Conservation (phyloP, 2,888 invertebrate genomes). For the Lasioglossum marginatum region DNA sequence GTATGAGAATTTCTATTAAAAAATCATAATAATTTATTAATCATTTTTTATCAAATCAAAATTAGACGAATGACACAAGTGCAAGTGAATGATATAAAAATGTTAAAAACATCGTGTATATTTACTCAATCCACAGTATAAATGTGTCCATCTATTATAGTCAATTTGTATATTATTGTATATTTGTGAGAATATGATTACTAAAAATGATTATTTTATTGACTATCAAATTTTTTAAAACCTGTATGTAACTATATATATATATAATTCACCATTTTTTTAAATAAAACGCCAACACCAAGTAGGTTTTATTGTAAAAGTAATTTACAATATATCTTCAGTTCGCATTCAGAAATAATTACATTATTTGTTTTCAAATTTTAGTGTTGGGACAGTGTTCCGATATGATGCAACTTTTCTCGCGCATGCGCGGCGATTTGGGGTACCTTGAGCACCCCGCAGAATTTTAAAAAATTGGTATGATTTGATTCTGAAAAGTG, state of each 20-base stretch:
- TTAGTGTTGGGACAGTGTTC: too few species aligned
- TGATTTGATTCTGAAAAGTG: too few species aligned
- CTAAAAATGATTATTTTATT: not conserved
- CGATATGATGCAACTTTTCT: too few species aligned
- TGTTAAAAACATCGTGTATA: conserved; percentile 20
- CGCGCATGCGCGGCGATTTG: too few species aligned
- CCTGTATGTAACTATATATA: not conserved
- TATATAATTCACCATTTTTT: not conserved
- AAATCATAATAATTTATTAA: conserved; percentile 15
- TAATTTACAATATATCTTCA: too few species aligned
- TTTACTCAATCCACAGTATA: conserved; percentile 8
- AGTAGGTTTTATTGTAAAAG: not conserved
- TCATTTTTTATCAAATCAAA: conserved; percentile 25
- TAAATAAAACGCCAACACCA: not conserved
- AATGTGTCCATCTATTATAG: conserved; percentile 30
- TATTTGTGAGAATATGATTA: conserved; percentile 42
- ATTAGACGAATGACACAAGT: not conserved
- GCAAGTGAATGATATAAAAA: conserved; percentile 25
- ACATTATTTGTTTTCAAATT: not conserved
- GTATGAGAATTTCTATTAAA: conserved; percentile 16
- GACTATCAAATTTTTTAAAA: not conserved
- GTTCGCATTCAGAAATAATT: not conserved
- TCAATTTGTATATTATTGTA: conserved; percentile 52
- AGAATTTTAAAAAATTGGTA: too few species aligned
- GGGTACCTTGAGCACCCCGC: too few species aligned